Base-by-base conservation (phyloP, 2,113 vertebrate species). In the Chitala chitala region DNA sequence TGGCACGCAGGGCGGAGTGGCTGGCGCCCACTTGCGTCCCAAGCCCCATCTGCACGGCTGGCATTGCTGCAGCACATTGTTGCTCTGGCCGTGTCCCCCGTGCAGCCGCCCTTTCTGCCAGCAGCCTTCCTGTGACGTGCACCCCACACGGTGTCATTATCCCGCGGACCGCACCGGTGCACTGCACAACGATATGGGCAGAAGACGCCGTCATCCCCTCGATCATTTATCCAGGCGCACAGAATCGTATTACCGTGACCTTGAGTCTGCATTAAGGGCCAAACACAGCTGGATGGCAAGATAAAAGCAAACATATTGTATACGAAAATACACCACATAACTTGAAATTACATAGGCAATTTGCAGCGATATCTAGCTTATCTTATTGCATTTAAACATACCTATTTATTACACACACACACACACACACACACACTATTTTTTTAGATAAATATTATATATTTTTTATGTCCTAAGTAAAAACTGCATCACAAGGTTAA, bases 91-190 rank as follows among this genome's bases (percentile, higher is more conserved):
- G 40, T 38, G 8, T 17, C 42, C 29, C 9, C 36, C 2, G 48
- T n/a, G 38, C 17, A 53, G 20, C 76, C 55, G 12, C 40, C 54
- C 69, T 54, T 36, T 26, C 24, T 38, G 26, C 50, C 63, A 65
- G 70, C 42, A 71, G 24, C 71, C 40, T 80, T 70, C 42, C 50
- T 75, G 65, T 58, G 42, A 61, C 2, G 42, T 10, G 38, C 8
- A 55, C 7, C 12, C 3, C n/a, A 38, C 33, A 50, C 31, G 46
- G 40, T 72, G 17, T 76, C 31, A 61, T 64, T 64, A 61, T 63
- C 70, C 70, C 26, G 70, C 53, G 26, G n/a, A 36, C 36, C 3
- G 38, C 6, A 44, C 7, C 20, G n/a, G 63, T n/a, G 63, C 12
- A 26, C 33, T 20, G 51, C 3, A 5, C 31, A 24, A 13, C 50